Evolutionary conservation across 2,797 vertebrate genomes (phyloP), one percentile per base, ranked within the genome.

Genomic region (Otolemur crassicaudatus): DNA sequence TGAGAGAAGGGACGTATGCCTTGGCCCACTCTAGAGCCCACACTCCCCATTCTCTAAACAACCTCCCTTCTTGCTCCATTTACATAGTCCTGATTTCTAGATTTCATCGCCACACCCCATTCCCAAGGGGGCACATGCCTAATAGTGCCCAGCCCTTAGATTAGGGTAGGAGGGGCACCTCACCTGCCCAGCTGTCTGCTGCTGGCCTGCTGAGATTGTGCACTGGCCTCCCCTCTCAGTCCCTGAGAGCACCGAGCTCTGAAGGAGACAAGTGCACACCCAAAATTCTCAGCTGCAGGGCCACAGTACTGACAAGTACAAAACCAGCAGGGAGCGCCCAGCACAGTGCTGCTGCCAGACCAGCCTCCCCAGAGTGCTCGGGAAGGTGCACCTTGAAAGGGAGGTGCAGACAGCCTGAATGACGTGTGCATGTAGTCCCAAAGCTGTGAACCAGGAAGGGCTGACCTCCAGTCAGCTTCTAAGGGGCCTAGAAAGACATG

Each of bases 391-490:
- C 17, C 75, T 72, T 63, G 46, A 49, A n/a, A 72, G 27, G 20
- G n/a, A 29, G 23, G 75, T 31, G 9, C 31, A 56, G 20, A 7
- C 61, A 3, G 5, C 53, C 40, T 0, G 1, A 40, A 1, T 1
- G 40, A 1, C 0, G 0, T 1, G 61, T 10, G 76, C 43, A 31
- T 34, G 5, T 2, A 19, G 49, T n/a, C 83, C 86, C 10, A 12
- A 46, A 90, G 16, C 73, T 58, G 63, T n/a, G 90, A 77, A 1
- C 11, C 10, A 75, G 40, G 23, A 7, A 43, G 49, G 69, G 20
- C 43, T 34, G 25, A 56, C 4, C 22, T 40, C 13, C 40, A 22
- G 7, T 29, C 16, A 2, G 81, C 31, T n/a, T 86, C 83, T 27
- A 4, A 29, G 65, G 23, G 43, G 43, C 49, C 31, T 40, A n/a